Percentiles rank a stretch among this genome's conserved stretches.
phyloP scores from a whole-genome alignment of 2,888 invertebrate genomes.

The Caradrina clavipalpis region DNA sequence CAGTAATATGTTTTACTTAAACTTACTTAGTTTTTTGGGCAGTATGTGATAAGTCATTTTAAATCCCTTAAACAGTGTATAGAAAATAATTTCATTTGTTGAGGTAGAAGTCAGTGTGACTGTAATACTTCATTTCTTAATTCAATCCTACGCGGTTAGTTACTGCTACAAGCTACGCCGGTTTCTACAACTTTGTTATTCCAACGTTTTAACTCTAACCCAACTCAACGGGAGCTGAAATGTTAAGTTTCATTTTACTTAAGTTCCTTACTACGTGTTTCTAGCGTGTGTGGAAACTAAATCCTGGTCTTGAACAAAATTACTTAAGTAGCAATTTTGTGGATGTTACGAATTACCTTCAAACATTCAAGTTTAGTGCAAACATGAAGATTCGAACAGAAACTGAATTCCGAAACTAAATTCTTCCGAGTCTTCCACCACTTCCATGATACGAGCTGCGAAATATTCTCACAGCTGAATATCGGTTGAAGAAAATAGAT shows the following conservation, averaged over 20 bases:
- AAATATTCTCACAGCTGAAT: constrained; percentile 34
- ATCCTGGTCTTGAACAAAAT: constrained; percentile 58
- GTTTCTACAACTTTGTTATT: constrained; percentile 43
- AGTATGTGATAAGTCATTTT: no score
- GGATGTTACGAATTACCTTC: constrained; percentile 30
- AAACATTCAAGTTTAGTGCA: constrained; percentile 37
- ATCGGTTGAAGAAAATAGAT: constrained; percentile 32
- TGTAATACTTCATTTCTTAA: constrained; percentile 19
- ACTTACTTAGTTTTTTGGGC: no score
- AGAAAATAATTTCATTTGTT: not conserved
- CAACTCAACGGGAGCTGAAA: constrained; percentile 52
- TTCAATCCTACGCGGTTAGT: constrained; percentile 34
- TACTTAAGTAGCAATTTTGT: constrained; percentile 38
- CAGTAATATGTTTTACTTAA: no score
- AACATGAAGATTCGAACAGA: constrained; percentile 50
- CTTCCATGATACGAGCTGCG: constrained; percentile 32
- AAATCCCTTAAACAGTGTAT: no score
- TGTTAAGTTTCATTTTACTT: constrained; percentile 62
- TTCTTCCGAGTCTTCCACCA: constrained; percentile 31
- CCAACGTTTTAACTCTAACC: constrained; percentile 38
- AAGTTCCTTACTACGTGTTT: constrained; percentile 40
- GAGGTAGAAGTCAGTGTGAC: constrained; percentile 1
- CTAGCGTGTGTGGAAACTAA: constrained; percentile 32
- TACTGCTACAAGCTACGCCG: constrained; percentile 1
- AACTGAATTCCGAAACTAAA: constrained; percentile 48